These are phyloP conservation scores for Galaxias olidus DNA, from an alignment of 2,797 vertebrate species.

Conservation along the genomic window DNA sequence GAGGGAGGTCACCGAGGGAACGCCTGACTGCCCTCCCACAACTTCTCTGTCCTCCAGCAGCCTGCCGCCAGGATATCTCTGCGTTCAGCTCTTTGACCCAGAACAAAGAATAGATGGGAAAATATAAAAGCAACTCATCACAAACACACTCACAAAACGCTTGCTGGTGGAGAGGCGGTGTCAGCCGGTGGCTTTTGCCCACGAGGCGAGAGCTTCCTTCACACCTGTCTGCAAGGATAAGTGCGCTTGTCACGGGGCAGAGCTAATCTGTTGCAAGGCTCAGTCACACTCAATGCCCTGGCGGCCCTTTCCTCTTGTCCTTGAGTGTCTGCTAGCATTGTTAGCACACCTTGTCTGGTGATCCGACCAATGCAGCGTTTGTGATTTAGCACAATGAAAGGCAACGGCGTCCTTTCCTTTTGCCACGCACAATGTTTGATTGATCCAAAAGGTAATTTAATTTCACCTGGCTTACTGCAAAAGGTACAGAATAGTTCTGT, in stretches of 20 bases:
- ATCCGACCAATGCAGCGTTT: constrained; percentile 59
- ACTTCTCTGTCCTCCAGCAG: constrained; percentile 38
- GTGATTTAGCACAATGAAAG: constrained; percentile 46
- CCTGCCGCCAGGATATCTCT: constrained; percentile 41
- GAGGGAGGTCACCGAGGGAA: constrained; percentile 32
- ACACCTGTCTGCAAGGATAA: constrained; percentile 81
- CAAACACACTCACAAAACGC: constrained; percentile 40
- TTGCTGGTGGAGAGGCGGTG: constrained; percentile 47
- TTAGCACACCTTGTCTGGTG: constrained; percentile 58
- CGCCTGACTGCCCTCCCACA: constrained; percentile 30
- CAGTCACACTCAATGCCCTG: constrained; percentile 76
- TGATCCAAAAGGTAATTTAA: too few species aligned
- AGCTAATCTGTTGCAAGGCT: constrained; percentile 79
- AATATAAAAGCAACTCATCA: constrained; percentile 59
- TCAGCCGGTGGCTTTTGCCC: constrained; percentile 69
- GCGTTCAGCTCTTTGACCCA: constrained; percentile 58
- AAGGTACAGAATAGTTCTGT: neutral
- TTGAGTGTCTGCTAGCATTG: constrained; percentile 70
- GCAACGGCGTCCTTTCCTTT: constrained; percentile 28
- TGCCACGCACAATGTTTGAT: neutral
- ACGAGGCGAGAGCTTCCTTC: constrained; percentile 74
- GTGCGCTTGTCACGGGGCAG: constrained; percentile 71
- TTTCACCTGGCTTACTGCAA: neutral
- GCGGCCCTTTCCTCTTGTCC: constrained; percentile 66
- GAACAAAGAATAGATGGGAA: constrained; percentile 54